A percentile compares a stretch with the other conserved stretches of the same genome.
phyloP scores from a whole-genome alignment of 2,113 vertebrate genomes.

The Rhagologus leucostigma region DNA sequence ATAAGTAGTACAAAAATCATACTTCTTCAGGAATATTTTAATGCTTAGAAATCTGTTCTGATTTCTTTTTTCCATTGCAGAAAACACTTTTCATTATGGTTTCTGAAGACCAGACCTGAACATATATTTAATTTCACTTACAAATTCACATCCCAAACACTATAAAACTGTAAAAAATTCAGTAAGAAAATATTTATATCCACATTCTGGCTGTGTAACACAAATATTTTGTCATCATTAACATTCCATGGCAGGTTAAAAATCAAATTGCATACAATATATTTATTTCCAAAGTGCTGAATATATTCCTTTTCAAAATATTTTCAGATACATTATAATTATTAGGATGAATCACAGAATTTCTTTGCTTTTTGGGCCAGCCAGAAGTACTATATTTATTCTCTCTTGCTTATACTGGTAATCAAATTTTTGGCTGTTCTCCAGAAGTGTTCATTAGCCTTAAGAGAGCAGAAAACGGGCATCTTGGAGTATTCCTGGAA shows the following conservation, averaged over 20 bases:
- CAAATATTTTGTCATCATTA: slow-evolving; percentile 57
- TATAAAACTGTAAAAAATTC: slow-evolving; percentile 32
- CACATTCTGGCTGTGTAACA: not conserved
- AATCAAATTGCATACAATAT: slow-evolving; percentile 30
- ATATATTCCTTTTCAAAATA: slow-evolving; percentile 36
- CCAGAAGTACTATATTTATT: not conserved
- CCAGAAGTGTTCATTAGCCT: not conserved
- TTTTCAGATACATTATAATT: slow-evolving; percentile 34
- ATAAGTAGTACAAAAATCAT: not conserved
- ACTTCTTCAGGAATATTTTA: not conserved
- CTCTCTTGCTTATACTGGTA: not conserved
- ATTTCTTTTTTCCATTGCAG: not conserved
- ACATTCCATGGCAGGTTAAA: slow-evolving; percentile 23
- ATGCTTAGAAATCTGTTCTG: not conserved
- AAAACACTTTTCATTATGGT: not conserved
- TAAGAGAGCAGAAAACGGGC: not conserved
- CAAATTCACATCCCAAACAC: not conserved
- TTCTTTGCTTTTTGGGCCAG: not conserved
- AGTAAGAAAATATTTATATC: slow-evolving; percentile 46
- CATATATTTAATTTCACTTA: slow-evolving; percentile 20
- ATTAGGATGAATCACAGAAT: slow-evolving; percentile 2
- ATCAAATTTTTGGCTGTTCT: not conserved
- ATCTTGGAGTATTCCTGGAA: not conserved
- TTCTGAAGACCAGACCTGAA: not conserved
- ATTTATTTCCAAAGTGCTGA: slow-evolving; percentile 29